These are phyloP conservation scores for Pseudomugil gertrudae DNA, from an alignment of 2,797 vertebrate species.

Conservation along the genomic window DNA sequence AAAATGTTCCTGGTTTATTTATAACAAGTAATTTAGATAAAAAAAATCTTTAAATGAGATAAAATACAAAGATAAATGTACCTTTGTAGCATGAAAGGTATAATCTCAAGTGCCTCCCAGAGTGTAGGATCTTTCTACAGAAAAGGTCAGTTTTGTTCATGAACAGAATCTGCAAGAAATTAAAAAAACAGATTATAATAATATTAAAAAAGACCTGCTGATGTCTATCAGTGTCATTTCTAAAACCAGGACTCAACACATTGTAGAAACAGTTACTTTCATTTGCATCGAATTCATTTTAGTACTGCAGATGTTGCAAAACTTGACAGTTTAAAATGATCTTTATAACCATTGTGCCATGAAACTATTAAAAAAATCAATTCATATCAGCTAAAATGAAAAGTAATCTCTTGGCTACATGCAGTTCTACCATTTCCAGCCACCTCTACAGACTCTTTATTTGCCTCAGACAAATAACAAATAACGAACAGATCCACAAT, in stretches of 20 bases:
- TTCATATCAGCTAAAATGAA: too few species aligned
- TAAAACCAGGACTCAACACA: neutral
- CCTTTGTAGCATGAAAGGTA: slow-evolving; percentile 73
- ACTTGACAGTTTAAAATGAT: neutral
- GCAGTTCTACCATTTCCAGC: neutral
- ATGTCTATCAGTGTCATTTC: neutral
- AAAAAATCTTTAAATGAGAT: too few species aligned
- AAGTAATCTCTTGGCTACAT: slow-evolving; percentile 1
- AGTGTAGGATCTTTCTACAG: slow-evolving; percentile 74
- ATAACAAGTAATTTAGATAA: too few species aligned
- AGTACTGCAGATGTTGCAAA: neutral
- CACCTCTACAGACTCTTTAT: neutral
- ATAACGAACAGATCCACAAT: neutral
- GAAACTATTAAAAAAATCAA: too few species aligned
- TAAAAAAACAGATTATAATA: neutral
- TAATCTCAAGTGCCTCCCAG: slow-evolving; percentile 74
- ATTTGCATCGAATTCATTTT: neutral
- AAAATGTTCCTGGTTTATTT: too few species aligned
- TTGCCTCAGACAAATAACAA: neutral
- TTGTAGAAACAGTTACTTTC: neutral
- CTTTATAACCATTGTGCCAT: neutral
- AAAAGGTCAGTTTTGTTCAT: slow-evolving; percentile 84
- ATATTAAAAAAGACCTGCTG: neutral
- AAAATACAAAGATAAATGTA: slow-evolving; percentile 21
- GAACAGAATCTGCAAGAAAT: slow-evolving; percentile 74